These are phyloP conservation scores for Otolemur crassicaudatus DNA, from an alignment of 2,797 vertebrate species.

Conservation along the genomic window DNA sequence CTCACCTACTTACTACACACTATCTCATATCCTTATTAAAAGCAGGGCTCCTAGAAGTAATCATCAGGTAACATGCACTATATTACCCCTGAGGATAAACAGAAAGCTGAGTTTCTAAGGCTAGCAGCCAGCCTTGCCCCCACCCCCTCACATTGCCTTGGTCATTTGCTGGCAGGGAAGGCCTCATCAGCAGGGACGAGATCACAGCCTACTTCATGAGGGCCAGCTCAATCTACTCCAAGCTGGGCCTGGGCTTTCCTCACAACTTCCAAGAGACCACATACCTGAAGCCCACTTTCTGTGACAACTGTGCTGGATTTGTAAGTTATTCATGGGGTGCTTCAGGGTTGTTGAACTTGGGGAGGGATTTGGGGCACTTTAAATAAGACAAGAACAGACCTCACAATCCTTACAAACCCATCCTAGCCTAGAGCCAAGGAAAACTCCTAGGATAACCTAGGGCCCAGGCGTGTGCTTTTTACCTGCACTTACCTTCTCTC, in stretches of 20 bases:
- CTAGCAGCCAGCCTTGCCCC: not conserved
- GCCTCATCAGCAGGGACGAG: constrained; percentile 95
- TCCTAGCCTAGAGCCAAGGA: not conserved
- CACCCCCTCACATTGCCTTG: not conserved
- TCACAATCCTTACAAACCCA: not conserved
- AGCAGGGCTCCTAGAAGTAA: not conserved
- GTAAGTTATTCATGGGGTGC: constrained; percentile 88
- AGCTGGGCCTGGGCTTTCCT: constrained; percentile 95
- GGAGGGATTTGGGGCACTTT: not conserved
- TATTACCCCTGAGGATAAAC: not conserved
- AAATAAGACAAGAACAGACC: not conserved
- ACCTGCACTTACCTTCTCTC: not conserved
- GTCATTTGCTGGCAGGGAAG: constrained; percentile 90
- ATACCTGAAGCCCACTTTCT: constrained; percentile 97
- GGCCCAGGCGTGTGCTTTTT: not conserved
- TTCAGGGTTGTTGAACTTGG: not conserved
- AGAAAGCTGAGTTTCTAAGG: not conserved
- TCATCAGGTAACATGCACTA: not conserved
- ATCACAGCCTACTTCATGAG: constrained; percentile 98
- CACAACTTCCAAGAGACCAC: constrained; percentile 98
- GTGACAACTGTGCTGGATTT: constrained; percentile 98
- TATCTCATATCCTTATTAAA: not conserved
- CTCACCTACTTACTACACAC: not conserved
- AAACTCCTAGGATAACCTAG: not conserved
- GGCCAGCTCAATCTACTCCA: constrained; percentile 97